A percentile compares a stretch with the other conserved stretches of the same genome.
Evolutionary conservation across 2,888 invertebrate genomes (phyloP).

Genomic region (Ormyrus labotus): DNA sequence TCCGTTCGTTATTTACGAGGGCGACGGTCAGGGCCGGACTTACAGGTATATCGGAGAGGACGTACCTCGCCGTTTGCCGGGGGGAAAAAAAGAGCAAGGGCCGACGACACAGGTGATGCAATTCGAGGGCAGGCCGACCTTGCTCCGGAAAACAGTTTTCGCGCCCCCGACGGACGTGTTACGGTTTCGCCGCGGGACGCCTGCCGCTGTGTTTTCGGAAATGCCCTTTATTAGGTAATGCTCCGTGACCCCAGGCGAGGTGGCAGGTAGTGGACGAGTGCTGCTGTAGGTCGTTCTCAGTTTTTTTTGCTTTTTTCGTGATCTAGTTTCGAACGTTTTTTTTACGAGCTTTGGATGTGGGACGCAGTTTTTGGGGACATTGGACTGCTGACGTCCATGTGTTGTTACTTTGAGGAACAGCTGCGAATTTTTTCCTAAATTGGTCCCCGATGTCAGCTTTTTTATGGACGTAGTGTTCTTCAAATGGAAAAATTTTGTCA

Average conservation of each 20-base stretch:
- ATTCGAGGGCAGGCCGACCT: constrained; percentile 67
- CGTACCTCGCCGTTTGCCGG: constrained; percentile 32
- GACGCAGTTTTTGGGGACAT: too few species aligned
- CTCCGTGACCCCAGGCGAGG: constrained; percentile 56
- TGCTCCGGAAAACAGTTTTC: constrained; percentile 68
- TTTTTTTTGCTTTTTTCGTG: too few species aligned
- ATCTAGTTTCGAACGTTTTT: too few species aligned
- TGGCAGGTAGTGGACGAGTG: background rate
- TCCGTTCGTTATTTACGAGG: constrained; percentile 54
- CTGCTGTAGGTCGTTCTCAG: too few species aligned
- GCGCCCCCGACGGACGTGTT: constrained; percentile 60
- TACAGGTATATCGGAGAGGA: constrained; percentile 34
- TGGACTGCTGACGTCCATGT: too few species aligned
- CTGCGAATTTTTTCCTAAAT: too few species aligned
- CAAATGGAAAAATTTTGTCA: too few species aligned
- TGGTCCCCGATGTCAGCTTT: too few species aligned
- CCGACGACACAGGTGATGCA: constrained; percentile 70
- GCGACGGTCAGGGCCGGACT: constrained; percentile 27
- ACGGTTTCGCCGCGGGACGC: constrained; percentile 56
- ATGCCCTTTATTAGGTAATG: constrained; percentile 55
- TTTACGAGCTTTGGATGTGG: too few species aligned
- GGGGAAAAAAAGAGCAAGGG: constrained; percentile 43
- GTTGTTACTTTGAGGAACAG: too few species aligned
- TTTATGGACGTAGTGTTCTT: too few species aligned
- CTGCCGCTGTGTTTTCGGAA: constrained; percentile 58